These are phyloP conservation scores for Paguma larvata DNA, from an alignment of 2,797 vertebrate species.

Conservation along the genomic window DNA sequence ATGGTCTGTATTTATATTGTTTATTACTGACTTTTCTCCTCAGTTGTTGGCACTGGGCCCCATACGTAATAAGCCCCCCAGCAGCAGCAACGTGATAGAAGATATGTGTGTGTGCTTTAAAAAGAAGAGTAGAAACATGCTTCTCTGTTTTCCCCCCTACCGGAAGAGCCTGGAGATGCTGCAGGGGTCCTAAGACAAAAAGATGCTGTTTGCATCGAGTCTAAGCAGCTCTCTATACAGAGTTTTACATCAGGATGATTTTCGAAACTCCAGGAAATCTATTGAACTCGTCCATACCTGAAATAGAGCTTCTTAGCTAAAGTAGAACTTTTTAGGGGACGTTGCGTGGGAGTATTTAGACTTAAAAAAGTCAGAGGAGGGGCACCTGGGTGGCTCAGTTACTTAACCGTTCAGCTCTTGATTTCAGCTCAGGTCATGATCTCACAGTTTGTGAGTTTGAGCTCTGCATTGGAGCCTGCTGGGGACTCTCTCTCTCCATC, in stretches of 20 bases:
- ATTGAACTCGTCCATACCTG: not conserved
- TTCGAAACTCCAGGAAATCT: not conserved
- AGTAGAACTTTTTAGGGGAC: conserved; percentile 16
- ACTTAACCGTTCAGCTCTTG: no score
- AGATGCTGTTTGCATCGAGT: not conserved
- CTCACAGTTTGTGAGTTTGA: no score
- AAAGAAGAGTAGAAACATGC: not conserved
- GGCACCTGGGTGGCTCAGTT: no score
- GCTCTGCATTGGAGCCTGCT: no score
- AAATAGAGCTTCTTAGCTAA: conserved; percentile 38
- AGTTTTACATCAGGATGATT: conserved; percentile 20
- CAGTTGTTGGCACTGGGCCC: not conserved
- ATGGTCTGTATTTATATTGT: not conserved
- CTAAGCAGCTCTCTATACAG: not conserved
- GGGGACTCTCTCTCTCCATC: no score
- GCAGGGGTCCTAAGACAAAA: not conserved
- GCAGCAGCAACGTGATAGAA: not conserved
- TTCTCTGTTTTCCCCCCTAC: not conserved
- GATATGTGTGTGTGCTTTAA: not conserved
- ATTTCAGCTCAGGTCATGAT: no score
- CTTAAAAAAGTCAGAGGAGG: not conserved
- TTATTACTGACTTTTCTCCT: not conserved
- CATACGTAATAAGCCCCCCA: not conserved
- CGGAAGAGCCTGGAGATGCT: not conserved
- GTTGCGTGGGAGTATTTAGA: not conserved